Percentiles rank a stretch among this genome's conserved stretches.
Evolutionary conservation across 2,113 vertebrate species (phyloP).

Genomic region (Hemicordylus capensis): DNA sequence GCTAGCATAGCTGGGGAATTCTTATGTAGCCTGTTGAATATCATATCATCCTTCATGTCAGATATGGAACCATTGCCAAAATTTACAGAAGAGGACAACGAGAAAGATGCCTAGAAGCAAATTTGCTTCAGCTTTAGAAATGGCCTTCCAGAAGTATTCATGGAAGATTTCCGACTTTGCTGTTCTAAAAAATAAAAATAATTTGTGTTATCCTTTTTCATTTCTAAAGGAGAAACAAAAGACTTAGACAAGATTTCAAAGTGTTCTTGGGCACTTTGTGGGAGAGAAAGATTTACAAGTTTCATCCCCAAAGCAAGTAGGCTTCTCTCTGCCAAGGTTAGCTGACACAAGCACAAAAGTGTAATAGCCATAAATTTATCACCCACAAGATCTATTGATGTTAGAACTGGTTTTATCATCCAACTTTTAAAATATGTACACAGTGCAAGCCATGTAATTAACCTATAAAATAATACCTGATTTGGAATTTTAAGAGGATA

Average conservation of each 20-base stretch:
- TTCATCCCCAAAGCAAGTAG: constrained; percentile 57
- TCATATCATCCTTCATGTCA: not conserved
- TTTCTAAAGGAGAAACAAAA: constrained; percentile 8
- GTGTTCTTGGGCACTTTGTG: no score
- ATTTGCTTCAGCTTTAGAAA: not conserved
- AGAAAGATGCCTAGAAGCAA: not conserved
- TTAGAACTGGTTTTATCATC: constrained; percentile 64
- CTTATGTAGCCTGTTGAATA: no score
- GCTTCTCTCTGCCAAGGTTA: constrained; percentile 67
- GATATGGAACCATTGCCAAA: not conserved
- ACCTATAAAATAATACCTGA: not conserved
- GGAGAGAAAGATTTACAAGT: constrained; percentile 66
- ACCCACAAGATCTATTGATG: constrained; percentile 63
- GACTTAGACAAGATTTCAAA: constrained; percentile 31
- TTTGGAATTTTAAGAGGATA: not conserved
- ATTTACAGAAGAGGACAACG: not conserved
- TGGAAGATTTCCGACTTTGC: not conserved
- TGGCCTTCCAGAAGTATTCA: not conserved
- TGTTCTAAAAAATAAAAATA: not conserved
- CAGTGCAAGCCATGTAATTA: constrained; percentile 37
- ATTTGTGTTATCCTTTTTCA: not conserved
- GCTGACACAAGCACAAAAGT: constrained; percentile 75
- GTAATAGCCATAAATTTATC: constrained; percentile 70
- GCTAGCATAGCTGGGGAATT: no score
- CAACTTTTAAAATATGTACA: constrained; percentile 49